Base-by-base conservation (phyloP, 2,113 vertebrate species). In the Scophthalmus maximus region DNA sequence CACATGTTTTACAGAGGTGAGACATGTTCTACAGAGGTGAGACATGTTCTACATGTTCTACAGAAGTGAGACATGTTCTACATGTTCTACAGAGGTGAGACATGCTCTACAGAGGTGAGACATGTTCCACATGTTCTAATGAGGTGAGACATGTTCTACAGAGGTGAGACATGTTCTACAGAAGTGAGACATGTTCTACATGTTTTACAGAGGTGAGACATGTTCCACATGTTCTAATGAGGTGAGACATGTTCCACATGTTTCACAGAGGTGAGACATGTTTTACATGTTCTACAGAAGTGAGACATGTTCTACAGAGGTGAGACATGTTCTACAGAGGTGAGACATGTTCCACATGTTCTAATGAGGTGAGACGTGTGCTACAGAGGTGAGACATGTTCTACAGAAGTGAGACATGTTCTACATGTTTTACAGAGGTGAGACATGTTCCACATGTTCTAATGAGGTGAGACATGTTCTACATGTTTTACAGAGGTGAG, bases 121-220 rank as follows among this genome's bases (percentile, higher is more conserved):
- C 17, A 2, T 26, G 9, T 47, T 47, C n/a, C n/a, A n/a, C n/a
- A n/a, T n/a, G n/a, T n/a, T n/a, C n/a, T n/a, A n/a, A n/a, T 95
- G 52, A 87, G 85, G 29, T 87, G 76, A 58, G 68, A 38, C 36
- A 58, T 86, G 46, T 96, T 96, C 81, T 95, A 93, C 75, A n/a
- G n/a, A n/a, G n/a, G n/a, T n/a, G n/a, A n/a, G n/a, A n/a, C n/a
- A 91, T 96, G 90, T 93, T 93, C 77, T 98, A 98, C 88, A 94
- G 93, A 83, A 96, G 96, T 97, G 8, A 73, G 62, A 6, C 17
- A 2, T 26, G 9, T 47, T 47, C n/a, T n/a, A n/a, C n/a, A n/a
- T n/a, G n/a, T n/a, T n/a, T n/a, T n/a, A n/a, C n/a, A n/a, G 52
- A 87, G 85, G 29, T 87, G 76, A 58, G 68, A 38, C 36, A 58